Evolutionary conservation across 2,888 invertebrate species (phyloP), one percentile per base, ranked within the genome.

Genomic region (Lacanobia wlatinum): DNA sequence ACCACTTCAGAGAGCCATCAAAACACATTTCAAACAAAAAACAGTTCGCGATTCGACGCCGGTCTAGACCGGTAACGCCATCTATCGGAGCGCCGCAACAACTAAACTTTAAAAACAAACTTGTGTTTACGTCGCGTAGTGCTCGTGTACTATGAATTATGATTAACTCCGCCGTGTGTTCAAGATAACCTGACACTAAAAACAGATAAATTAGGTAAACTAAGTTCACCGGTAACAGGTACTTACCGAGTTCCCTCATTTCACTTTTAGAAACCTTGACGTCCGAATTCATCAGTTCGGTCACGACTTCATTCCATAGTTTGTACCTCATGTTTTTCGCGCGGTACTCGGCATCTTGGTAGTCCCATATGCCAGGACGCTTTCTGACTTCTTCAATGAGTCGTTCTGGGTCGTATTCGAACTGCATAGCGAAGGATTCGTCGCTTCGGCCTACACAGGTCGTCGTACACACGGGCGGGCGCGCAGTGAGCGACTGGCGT

Each of bases 301-400:
- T 88, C 58, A 96, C 94, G 12, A 96, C 90, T 80, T 95, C 95
- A 46, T 85, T 89, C 96, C 96, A 96, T 53, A 95, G 87, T 73
- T 89, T 90, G 76, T 90, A 88, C 63, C 94, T 88, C 69, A 88
- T 85, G 40, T 89, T 88, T 86, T 92, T 95, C 6, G 90, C 89
- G 34, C 94, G 92, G 78, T 95, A 95, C 14, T 94, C 93, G 4
- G 89, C 72, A 74, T 94, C 89, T 7, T 93, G 93, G 78, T 88
- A 91, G 85, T 96, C 93, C 96, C 96, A 96, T 84, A 96, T 91
- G 0, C 94, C 95, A 0, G 94, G 95, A 0, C 96, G 93, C 78
- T 93, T 95, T 75, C 87, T 92, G 46, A 96, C 92, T 83, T 94
- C 95, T 48, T 93, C 91, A 64, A 96, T 96, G 5, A 96, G 89